Conservation (phyloP, 2,113 vertebrate genomes). For the Engraulis encrasicolus region DNA sequence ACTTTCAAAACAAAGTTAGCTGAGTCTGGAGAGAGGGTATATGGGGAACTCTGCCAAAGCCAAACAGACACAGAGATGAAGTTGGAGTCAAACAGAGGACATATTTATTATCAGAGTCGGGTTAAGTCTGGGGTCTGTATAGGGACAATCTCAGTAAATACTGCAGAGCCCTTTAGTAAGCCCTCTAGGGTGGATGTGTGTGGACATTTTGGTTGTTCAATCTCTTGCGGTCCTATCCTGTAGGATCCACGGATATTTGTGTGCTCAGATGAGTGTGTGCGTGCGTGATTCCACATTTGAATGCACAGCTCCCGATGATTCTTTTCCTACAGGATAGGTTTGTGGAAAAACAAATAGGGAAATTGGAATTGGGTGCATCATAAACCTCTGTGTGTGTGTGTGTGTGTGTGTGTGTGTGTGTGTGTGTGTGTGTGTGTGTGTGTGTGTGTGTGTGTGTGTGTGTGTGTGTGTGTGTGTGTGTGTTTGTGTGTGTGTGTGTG, state of each 20-base stretch:
- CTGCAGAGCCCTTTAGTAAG: neutral
- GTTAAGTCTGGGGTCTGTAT: neutral
- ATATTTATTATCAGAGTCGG: neutral
- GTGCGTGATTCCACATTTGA: neutral
- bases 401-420: neutral
- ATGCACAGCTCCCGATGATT: neutral
- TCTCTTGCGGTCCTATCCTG: neutral
- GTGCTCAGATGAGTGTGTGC: constrained; percentile 9
- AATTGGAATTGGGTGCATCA: neutral
- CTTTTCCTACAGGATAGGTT: neutral
- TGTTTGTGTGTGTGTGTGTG: neutral
- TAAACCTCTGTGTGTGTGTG: neutral
- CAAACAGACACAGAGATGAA: neutral
- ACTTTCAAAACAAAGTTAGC: neutral
- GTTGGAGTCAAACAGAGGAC: neutral
- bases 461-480: constrained; percentile 51
- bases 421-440: constrained; percentile 6
- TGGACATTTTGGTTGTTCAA: too few relatives aligned
- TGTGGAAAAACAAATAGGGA: neutral
- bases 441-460: constrained; percentile 26
- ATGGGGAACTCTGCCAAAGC: neutral
- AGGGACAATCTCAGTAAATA: neutral
- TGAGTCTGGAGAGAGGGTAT: neutral
- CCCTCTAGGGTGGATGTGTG: neutral
- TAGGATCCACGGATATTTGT: neutral